Evolutionary conservation across 2,888 invertebrate genomes (phyloP).

Genomic region (Cheilosia vernalis): DNA sequence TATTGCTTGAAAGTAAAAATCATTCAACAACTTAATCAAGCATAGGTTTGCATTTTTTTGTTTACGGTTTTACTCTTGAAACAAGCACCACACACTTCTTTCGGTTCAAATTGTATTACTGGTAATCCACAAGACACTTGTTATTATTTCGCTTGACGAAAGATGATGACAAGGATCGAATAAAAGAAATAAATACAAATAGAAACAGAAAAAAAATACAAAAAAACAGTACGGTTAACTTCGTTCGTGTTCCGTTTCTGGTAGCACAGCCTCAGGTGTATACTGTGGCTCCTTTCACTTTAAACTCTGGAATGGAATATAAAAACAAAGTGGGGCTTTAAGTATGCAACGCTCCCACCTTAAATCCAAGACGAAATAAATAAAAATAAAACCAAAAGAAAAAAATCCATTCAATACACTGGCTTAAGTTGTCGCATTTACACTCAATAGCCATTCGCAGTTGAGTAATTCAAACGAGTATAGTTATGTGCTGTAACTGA

Average conservation of each 20-base stretch:
- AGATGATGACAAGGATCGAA: conserved; percentile 8
- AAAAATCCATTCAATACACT: conserved; percentile 45
- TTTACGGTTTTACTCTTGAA: neutral
- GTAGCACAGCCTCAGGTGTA: conserved; percentile 40
- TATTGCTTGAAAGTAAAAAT: conserved; percentile 33
- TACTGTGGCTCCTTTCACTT: conserved; percentile 77
- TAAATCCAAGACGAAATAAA: conserved; percentile 36
- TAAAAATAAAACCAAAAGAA: conserved; percentile 26
- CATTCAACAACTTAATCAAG: conserved; percentile 4
- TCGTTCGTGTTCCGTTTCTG: conserved; percentile 32
- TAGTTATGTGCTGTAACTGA: neutral
- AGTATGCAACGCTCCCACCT: conserved; percentile 76
- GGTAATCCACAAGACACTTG: neutral
- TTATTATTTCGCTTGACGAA: neutral
- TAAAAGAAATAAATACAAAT: neutral
- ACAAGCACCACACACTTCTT: conserved; percentile 11
- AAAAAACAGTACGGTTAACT: conserved; percentile 9
- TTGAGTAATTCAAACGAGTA: conserved; percentile 53
- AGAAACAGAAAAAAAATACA: conserved; percentile 2
- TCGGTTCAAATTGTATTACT: neutral
- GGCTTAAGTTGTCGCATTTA: conserved; percentile 51
- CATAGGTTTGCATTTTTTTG: neutral
- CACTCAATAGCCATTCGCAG: conserved; percentile 52
- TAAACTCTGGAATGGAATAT: conserved; percentile 77
- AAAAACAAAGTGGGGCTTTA: conserved; percentile 78